Base-by-base conservation (phyloP, 2,113 vertebrate genomes). In the Origma solitaria region DNA sequence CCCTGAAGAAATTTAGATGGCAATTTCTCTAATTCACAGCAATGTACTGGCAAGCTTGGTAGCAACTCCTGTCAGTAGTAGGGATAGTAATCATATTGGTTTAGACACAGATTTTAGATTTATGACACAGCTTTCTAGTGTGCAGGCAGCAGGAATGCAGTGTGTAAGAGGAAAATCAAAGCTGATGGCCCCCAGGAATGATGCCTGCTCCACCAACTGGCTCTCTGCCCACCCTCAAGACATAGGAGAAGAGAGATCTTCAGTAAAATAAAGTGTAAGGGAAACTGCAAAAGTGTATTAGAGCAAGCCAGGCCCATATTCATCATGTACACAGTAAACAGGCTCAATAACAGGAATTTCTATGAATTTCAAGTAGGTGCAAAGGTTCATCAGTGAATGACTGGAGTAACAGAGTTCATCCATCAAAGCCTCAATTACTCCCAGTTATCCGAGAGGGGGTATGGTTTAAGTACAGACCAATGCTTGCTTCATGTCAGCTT, bases 321-420 rank as follows among this genome's bases (percentile, higher is more conserved):
- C 53, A 93, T 94, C 57, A 91, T 50, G 51, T 72, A 27, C 58
- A 77, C 27, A 58, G 86, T 51, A 95, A 97, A 94, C 68, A 91
- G 68, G 58, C 76, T 94, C 78, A 81, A 15, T 81, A 93, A 64
- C 47, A 90, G 57, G 76, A 89, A 91, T 88, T 88, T 33, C 94
- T 83, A 90, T 96, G 94, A 90, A 94, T 96, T 96, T 94, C 93
- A 95, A 95, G 69, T 38, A 95, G 70, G 70, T 7, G 4, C 79
- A 88, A 82, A 72, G 19, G 64, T 88, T 93, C 33, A 4, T 68
- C 64, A 91, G 69, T 6, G 3, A 86, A 30, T 27, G 75, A 81
- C 44, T 79, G 58, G 28, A 95, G 66, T 38, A 86, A 87, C 27
- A 68, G 40, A 71, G 75, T 94, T 92, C 92, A 95, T 94, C 94